These are phyloP conservation scores for Brachyhypopomus gauderio DNA, from an alignment of 2,113 vertebrate genomes.

Conservation along the genomic window DNA sequence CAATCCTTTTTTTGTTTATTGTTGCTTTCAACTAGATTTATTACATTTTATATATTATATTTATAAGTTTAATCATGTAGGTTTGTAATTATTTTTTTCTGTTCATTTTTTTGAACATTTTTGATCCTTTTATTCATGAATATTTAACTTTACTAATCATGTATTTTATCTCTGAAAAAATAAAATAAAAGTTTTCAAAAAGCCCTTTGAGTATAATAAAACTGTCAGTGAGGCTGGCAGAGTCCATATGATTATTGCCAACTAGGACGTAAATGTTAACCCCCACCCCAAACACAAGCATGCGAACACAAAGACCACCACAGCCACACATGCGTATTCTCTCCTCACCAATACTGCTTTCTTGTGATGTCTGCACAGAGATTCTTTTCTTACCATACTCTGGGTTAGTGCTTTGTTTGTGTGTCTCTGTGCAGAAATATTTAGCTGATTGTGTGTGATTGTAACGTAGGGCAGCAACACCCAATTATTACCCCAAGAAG, in stretches of 20 bases:
- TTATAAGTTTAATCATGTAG: no score
- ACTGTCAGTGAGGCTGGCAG: no score
- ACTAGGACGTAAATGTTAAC: not conserved
- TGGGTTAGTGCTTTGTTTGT: conserved; percentile 77
- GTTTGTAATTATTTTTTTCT: no score
- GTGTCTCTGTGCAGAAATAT: conserved; percentile 76
- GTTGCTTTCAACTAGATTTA: no score
- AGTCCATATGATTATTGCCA: conserved; percentile 15
- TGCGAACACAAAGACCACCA: conserved; percentile 33
- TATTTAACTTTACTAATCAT: no score
- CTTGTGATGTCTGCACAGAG: conserved; percentile 32
- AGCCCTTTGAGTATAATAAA: no score
- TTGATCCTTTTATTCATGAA: no score
- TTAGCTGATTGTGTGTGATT: conserved; percentile 75
- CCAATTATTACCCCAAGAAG: conserved; percentile 77
- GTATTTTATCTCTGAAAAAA: no score
- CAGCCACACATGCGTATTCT: conserved; percentile 29
- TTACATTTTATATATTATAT: no score
- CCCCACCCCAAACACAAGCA: conserved; percentile 30
- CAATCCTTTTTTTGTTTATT: no score
- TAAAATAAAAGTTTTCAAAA: no score
- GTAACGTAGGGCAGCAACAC: conserved; percentile 78
- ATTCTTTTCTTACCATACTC: conserved; percentile 61
- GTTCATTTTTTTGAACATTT: no score
- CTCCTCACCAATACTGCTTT: conserved; percentile 53